A percentile compares a stretch with the other conserved stretches of the same genome.
Conservation (phyloP, 2,797 vertebrate genomes). For the Falco naumanni region DNA sequence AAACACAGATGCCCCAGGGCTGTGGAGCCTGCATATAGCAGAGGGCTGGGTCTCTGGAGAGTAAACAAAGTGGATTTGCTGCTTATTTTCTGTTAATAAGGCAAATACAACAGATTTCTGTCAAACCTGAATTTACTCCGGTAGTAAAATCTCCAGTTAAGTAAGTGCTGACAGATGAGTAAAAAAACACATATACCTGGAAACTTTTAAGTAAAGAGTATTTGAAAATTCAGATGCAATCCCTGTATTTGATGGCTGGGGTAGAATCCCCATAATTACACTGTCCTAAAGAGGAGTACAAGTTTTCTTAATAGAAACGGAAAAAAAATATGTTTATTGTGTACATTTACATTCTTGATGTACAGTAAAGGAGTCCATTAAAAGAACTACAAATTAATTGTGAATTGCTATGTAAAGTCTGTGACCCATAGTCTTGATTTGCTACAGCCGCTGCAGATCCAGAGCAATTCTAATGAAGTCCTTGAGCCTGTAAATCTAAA, state of each 20-base stretch:
- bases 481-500: background rate
- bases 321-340: background rate
- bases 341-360: background rate
- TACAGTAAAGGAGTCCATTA: background rate
- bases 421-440: background rate
- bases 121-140: slow-evolving; percentile 50
- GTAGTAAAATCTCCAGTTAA: slow-evolving; percentile 37
- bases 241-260: background rate
- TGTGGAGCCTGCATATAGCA: background rate
- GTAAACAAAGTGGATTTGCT: background rate
- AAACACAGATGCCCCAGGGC: slow-evolving; percentile 4
- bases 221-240: background rate
- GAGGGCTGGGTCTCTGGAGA: background rate
- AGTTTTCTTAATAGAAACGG: background rate
- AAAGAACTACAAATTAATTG: background rate
- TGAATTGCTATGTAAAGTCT: background rate
- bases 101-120: slow-evolving; percentile 45
- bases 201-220: background rate
- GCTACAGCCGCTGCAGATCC: background rate
- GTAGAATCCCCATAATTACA: background rate
- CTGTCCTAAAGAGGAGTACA: background rate
- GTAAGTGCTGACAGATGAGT: slow-evolving; percentile 20
- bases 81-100: slow-evolving; percentile 58
- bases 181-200: slow-evolving; percentile 9
- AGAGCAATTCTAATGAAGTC: background rate